phyloP scores from a whole-genome alignment of 2,888 invertebrate species.

The Andrena minutula region DNA sequence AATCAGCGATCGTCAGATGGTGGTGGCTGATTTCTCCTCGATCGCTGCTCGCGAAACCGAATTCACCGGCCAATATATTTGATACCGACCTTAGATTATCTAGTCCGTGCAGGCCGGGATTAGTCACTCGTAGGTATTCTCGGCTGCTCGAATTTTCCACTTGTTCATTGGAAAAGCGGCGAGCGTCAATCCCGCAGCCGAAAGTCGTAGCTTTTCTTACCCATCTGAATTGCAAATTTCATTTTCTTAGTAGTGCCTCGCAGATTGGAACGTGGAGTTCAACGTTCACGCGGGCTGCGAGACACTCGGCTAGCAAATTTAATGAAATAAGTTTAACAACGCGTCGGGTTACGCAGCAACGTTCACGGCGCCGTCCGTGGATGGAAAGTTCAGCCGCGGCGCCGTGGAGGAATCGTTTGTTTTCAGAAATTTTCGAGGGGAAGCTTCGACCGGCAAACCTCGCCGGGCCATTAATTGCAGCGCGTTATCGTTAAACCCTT shows the following conservation, averaged over 20 bases:
- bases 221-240: conserved; percentile 82
- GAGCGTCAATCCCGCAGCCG: conserved; percentile 56
- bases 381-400: no score
- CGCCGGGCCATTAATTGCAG: background rate
- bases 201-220: conserved; percentile 47
- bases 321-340: conserved; percentile 15
- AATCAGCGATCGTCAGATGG: no score
- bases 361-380: background rate
- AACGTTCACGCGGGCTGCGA: conserved; percentile 40
- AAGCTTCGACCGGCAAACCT: background rate
- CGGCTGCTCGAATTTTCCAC: conserved; percentile 34
- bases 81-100: no score
- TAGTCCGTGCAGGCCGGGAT: no score
- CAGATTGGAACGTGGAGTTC: conserved; percentile 47
- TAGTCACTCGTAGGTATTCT: background rate
- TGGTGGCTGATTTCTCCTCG: no score
- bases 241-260: conserved; percentile 79
- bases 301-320: conserved; percentile 41
- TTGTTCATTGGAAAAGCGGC: conserved; percentile 60
- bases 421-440: background rate
- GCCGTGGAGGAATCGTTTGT: no score
- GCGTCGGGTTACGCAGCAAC: background rate
- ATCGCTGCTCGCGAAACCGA: no score
- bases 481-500: conserved; percentile 7
- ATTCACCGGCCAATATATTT: no score